Conservation (phyloP, 2,113 vertebrate genomes). For the Macroglossus sobrinus region DNA sequence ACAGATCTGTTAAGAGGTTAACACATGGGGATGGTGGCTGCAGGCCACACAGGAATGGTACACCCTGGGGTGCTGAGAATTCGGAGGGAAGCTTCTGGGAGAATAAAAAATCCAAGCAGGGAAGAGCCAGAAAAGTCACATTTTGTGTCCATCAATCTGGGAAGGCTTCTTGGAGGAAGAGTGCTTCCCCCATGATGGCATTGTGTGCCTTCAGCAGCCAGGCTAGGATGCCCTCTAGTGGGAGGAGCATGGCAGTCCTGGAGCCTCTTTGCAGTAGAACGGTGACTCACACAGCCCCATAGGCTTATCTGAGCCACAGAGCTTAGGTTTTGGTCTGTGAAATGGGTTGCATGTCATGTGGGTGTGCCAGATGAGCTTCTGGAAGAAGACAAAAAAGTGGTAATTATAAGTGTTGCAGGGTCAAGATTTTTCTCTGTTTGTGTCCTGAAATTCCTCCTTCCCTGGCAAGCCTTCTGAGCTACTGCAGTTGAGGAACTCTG, state of each 20-base stretch:
- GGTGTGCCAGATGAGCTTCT: not conserved
- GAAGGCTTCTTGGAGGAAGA: not conserved
- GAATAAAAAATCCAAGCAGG: not conserved
- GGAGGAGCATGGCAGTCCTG: not conserved
- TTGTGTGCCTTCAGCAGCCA: not conserved
- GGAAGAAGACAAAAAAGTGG: not conserved
- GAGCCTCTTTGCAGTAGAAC: not conserved
- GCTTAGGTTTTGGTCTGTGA: not conserved
- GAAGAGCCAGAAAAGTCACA: not conserved
- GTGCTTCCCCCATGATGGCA: not conserved
- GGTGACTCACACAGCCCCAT: not conserved
- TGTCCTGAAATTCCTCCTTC: not conserved
- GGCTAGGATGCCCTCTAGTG: conserved; percentile 60
- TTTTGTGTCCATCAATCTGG: not conserved
- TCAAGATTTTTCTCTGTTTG: not conserved
- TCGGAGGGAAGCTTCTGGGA: not conserved
- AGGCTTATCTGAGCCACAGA: not conserved
- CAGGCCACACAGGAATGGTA: not conserved
- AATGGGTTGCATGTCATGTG: not conserved
- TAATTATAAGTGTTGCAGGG: not conserved
- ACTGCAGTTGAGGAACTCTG: not conserved
- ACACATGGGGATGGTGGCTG: accelerated
- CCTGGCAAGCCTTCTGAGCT: not conserved
- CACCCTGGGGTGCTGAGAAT: not conserved
- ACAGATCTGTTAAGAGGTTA: not conserved